Evolutionary conservation across 2,888 invertebrate species (phyloP).

Genomic region (Endotricha flammealis): DNA sequence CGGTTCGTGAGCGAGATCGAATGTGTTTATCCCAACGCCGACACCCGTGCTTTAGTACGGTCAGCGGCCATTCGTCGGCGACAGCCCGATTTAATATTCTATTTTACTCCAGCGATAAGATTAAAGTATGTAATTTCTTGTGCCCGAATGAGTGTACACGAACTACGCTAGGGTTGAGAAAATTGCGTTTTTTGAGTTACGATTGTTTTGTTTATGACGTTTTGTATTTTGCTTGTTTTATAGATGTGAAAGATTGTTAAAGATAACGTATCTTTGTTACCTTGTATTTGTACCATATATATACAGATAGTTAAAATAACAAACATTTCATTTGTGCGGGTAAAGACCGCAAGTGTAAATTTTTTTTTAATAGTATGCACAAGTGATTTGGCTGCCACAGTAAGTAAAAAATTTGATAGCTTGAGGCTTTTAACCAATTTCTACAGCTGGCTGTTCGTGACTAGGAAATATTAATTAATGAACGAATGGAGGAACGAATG

Average conservation of each 20-base stretch:
- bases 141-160: constrained; percentile 54
- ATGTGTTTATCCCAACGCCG: constrained; percentile 42
- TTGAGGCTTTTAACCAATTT: no score
- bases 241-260: no score
- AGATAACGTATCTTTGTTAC: no score
- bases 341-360: background rate
- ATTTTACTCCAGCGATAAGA: constrained; percentile 74
- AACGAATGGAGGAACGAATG: no score
- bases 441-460: no score
- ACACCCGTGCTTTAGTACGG: constrained; percentile 56
- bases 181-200: background rate
- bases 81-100: constrained; percentile 73
- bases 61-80: constrained; percentile 49
- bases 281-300: no score
- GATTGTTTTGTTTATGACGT: background rate
- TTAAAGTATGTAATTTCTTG: constrained; percentile 78
- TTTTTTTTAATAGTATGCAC: no score
- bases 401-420: no score
- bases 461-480: no score
- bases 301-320: background rate
- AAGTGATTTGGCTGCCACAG: no score
- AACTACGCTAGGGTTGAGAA: constrained; percentile 50
- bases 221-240: background rate
- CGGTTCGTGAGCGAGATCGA: constrained; percentile 40
- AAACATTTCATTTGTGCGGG: background rate